Evolutionary conservation across 2,113 vertebrate genomes (phyloP), one percentile per base, ranked within the genome.

Genomic region (Ochotona princeps): DNA sequence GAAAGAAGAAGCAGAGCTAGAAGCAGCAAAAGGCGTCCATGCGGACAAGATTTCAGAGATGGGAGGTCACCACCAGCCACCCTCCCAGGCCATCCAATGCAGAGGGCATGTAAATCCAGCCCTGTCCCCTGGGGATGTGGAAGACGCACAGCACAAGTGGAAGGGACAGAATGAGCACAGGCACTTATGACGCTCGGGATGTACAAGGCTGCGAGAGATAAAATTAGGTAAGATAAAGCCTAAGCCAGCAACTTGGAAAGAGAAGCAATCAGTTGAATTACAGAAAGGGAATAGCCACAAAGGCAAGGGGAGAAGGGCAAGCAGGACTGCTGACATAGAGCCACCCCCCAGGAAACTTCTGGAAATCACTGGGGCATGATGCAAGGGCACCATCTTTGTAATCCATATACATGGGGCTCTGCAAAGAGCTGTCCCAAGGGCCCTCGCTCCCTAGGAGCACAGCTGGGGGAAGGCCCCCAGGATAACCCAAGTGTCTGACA

Each of bases 161-260:
- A 93, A 92, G 75, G 94, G 94, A 93, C 87, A 93, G 88, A 95
- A 92, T 73, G 92, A 92, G 94, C 89, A 79, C 92, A 94, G 87
- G 91, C 63, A 87, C 70, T 80, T 67, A 76, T 8, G 87, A 87
- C 38, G 92, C 78, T 86, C 67, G 81, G 81, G 75, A 82, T 66
- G 51, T 32, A 75, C 32, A 23, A 76, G 81, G 83, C 93, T 89
- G 47, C 81, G 84, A 65, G 76, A 91, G 95, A 96, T 90, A 96
- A 97, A 97, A 96, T 95, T 94, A 96, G 97, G 89, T 90, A 93
- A 93, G 76, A 96, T 91, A 89, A 96, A 94, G 94, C 95, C 92
- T 89, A 93, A 94, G 83, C 94, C 92, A 96, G 97, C 96, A 96
- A 95, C 92, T 74, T 94, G 80, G 57, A 87, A 89, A 96, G 94